Evolutionary conservation across 2,797 vertebrate genomes (phyloP).

Genomic region (Morelia viridis): DNA sequence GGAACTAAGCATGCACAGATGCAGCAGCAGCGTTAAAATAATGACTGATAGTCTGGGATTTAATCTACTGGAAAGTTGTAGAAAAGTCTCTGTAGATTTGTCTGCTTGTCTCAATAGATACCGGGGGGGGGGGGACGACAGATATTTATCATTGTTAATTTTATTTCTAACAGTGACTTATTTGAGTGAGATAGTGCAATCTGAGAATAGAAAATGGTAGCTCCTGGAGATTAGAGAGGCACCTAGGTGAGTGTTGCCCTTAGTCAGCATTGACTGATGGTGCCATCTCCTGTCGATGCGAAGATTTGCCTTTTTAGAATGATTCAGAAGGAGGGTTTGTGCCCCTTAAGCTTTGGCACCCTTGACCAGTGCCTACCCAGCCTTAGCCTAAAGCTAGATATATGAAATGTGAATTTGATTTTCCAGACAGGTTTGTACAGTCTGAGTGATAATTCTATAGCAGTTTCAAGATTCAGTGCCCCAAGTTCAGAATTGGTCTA

Average conservation of each 20-base stretch:
- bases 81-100: background rate
- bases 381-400: background rate
- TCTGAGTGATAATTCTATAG: background rate
- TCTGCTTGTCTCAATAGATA: background rate
- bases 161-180: background rate
- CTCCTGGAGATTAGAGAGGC: background rate
- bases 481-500: background rate
- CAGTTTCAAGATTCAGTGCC: background rate
- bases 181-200: background rate
- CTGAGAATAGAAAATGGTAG: background rate
- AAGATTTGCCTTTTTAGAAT: background rate
- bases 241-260: background rate
- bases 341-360: background rate
- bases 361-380: background rate
- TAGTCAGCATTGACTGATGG: background rate
- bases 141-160: background rate
- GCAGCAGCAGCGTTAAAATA: background rate
- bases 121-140: no score
- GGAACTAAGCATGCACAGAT: no score
- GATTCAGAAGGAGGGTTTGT: background rate
- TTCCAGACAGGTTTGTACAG: background rate
- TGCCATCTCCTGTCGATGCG: background rate
- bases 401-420: background rate
- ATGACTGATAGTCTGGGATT: background rate
- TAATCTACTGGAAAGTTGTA: background rate